Base-by-base conservation (phyloP, 92 coral and sea anemone genomes). In the Palythoa grandis region DNA sequence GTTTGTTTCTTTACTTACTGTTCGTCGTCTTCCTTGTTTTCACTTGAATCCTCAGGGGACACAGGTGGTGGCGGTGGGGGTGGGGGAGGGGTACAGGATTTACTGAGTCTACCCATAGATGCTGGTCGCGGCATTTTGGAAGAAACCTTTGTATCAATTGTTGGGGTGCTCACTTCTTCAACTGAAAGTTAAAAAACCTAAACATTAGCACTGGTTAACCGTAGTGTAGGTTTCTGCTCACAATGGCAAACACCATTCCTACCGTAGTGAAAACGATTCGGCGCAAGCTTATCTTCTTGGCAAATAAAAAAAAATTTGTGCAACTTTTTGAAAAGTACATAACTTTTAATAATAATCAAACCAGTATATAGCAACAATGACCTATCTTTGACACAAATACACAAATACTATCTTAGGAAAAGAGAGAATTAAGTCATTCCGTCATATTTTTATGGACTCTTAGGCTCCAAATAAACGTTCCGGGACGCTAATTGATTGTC, bases 21-120 rank as follows among this genome's bases (percentile, higher is more conserved):
- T 79, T 79, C 84, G 19, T 63, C 37, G 57, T 50, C 63, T 19
- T 78, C 83, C 23, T 19, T 19, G 11, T 47, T 78, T 61, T n/a
- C 83, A 38, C n/a, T 43, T 38, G 57, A 48, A 37, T 78, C 71
- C 12, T 60, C 83, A 19, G 83, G 52, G 35, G 72, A 43, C 14
- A 39, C 4, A 9, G 91, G 91, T 40, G 87, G 84, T 12, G 91
- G 91, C 7, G 88, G 91, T 15, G 88, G 91, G 40, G 91, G 91
- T n/a, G 88, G 91, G 47, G 91, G 91, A n/a, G 87, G 83, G 29
- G 88, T 69, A 23, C 77, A 80, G 2, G 68, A 68, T 52, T 63
- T 82, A 56, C 54, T 47, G 56, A 82, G 48, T 15, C 68, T 79
- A 50, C 85, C 82, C 72, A 29, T 39, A n/a, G 84, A 79, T 63